phyloP scores from a whole-genome alignment of 2,113 vertebrate genomes.

The Hippocampus zosterae region DNA sequence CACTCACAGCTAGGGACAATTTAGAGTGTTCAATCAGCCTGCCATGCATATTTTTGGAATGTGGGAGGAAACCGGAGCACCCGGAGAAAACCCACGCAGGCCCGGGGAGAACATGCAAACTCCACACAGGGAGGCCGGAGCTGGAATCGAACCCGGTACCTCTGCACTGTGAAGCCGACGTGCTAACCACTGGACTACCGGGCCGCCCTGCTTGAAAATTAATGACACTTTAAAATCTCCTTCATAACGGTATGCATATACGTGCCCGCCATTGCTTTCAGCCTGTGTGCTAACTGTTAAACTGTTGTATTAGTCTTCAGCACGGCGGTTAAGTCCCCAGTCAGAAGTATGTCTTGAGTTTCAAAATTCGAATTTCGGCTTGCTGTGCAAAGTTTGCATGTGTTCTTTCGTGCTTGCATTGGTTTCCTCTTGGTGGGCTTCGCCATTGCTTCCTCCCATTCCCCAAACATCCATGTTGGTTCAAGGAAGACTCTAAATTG shows the following conservation, averaged over 20 bases:
- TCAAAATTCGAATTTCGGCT: neutral
- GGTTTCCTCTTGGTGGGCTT: neutral
- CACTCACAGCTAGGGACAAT: too few species aligned
- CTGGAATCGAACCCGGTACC: too few species aligned
- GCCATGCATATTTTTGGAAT: too few species aligned
- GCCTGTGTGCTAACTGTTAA: neutral
- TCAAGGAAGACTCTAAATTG: neutral
- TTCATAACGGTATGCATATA: neutral
- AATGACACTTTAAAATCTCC: neutral
- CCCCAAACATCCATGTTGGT: neutral
- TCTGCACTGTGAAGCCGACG: too few species aligned
- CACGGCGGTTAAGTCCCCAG: neutral
- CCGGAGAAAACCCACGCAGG: too few species aligned
- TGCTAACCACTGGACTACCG: too few species aligned
- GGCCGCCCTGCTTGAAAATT: too few species aligned
- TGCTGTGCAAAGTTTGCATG: neutral
- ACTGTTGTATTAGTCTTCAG: neutral
- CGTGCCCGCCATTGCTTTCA: neutral
- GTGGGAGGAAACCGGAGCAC: too few species aligned
- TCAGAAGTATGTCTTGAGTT: neutral
- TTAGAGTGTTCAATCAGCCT: too few species aligned
- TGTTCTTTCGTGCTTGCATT: neutral
- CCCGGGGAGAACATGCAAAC: too few species aligned
- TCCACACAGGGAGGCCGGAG: too few species aligned
- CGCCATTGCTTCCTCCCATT: neutral